Evolutionary conservation across 2,113 vertebrate species (phyloP).

Genomic region (Paradisaea rubra): DNA sequence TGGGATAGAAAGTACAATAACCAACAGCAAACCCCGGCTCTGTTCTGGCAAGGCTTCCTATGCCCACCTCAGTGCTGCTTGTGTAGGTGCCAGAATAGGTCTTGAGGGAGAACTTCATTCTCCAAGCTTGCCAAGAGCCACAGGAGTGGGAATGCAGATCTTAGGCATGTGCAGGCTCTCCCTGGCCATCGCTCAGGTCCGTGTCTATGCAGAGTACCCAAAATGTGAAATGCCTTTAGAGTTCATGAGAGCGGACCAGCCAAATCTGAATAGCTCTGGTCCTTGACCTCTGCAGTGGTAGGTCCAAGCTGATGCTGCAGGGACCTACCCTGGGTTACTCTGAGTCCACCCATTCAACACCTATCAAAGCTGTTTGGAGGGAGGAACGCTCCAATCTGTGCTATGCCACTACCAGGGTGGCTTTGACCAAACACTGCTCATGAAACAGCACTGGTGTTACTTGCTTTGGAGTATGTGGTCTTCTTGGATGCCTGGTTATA

Average conservation of each 20-base stretch:
- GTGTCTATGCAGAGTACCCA: neutral
- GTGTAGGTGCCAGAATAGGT: neutral
- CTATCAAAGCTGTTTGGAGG: neutral
- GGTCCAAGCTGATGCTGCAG: neutral
- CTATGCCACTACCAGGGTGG: neutral
- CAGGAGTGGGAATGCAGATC: neutral
- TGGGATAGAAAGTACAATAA: neutral
- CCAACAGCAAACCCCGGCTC: neutral
- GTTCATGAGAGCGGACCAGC: neutral
- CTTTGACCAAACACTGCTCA: neutral
- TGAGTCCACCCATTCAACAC: neutral
- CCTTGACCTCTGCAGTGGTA: neutral
- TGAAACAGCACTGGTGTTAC: neutral
- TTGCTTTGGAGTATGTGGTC: neutral
- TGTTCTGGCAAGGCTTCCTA: neutral
- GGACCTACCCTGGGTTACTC: neutral
- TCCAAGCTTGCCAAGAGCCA: neutral
- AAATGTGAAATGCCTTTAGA: neutral
- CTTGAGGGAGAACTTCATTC: neutral
- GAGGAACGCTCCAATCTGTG: neutral
- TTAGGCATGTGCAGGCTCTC: neutral
- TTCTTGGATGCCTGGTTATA: neutral
- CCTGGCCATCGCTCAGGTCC: neutral
- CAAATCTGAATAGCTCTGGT: neutral
- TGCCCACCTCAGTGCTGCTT: neutral